Conservation (phyloP, 2,797 vertebrate genomes). For the Agapornis canus region DNA sequence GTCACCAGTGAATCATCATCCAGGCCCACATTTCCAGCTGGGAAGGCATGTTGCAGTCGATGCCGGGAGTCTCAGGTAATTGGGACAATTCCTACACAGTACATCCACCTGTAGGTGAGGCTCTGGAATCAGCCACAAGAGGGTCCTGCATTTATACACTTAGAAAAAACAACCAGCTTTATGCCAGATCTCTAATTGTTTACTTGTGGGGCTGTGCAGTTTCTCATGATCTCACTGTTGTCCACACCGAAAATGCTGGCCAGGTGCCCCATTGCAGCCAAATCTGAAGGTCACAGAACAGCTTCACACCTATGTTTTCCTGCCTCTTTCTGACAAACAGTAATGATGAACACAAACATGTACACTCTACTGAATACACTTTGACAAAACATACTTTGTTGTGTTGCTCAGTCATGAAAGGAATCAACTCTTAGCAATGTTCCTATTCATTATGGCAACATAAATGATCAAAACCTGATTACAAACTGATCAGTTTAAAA, state of each 20-base stretch:
- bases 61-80: background rate
- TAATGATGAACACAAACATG: background rate
- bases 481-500: slow-evolving; percentile 49
- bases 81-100: background rate
- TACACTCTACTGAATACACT: background rate
- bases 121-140: background rate
- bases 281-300: background rate
- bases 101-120: background rate
- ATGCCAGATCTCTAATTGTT: background rate
- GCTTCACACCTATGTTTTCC: background rate
- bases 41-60: background rate
- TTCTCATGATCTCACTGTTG: background rate
- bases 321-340: background rate
- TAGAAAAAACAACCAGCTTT: background rate
- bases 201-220: background rate
- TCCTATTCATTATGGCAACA: background rate
- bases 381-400: background rate
- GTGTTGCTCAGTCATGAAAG: background rate
- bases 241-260: background rate
- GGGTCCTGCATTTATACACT: background rate
- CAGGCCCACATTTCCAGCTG: background rate
- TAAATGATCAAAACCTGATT: slow-evolving; percentile 52
- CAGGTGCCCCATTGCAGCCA: background rate
- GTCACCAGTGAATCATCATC: background rate
- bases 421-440: background rate